phyloP scores from a whole-genome alignment of 2,888 invertebrate species.

The Thymelicus acteon region DNA sequence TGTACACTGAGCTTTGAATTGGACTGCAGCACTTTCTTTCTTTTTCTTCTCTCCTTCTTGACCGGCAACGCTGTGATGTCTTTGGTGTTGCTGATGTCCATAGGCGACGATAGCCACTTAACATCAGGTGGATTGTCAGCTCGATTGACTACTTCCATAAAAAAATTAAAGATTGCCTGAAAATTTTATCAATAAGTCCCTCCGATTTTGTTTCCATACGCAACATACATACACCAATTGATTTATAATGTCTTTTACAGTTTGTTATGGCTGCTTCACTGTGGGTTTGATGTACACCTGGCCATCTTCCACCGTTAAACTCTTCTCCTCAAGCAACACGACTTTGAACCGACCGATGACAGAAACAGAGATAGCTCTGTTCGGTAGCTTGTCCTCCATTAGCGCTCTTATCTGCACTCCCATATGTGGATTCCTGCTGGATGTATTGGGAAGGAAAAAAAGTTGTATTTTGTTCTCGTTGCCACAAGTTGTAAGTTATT shows the following conservation, averaged over 20 bases:
- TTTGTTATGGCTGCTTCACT: conserved; percentile 44
- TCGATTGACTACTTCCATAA: too few relatives aligned
- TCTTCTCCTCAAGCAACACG: conserved; percentile 47
- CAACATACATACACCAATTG: too few relatives aligned
- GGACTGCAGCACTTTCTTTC: too few relatives aligned
- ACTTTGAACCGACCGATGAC: conserved; percentile 48
- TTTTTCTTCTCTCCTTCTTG: too few relatives aligned
- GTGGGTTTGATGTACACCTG: conserved; percentile 47
- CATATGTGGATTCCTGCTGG: conserved; percentile 43
- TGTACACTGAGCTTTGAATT: too few relatives aligned
- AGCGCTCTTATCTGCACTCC: conserved; percentile 48
- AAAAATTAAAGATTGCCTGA: too few relatives aligned
- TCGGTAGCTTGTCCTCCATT: conserved; percentile 47
- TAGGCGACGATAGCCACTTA: too few relatives aligned
- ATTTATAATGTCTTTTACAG: conserved; percentile 38
- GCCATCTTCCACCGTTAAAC: conserved; percentile 48
- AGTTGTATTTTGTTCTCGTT: conserved; percentile 43
- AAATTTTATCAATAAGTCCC: too few relatives aligned
- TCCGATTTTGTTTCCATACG: too few relatives aligned
- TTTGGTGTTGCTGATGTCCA: too few relatives aligned
- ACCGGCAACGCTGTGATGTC: too few relatives aligned
- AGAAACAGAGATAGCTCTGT: conserved; percentile 45
- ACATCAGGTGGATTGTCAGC: too few relatives aligned
- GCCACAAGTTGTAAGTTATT: conserved; percentile 43
- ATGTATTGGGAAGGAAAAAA: conserved; percentile 48